Percentiles rank a stretch among this genome's conserved stretches.
Conservation (phyloP, 2,797 vertebrate genomes). For the Distichodus sexfasciatus region DNA sequence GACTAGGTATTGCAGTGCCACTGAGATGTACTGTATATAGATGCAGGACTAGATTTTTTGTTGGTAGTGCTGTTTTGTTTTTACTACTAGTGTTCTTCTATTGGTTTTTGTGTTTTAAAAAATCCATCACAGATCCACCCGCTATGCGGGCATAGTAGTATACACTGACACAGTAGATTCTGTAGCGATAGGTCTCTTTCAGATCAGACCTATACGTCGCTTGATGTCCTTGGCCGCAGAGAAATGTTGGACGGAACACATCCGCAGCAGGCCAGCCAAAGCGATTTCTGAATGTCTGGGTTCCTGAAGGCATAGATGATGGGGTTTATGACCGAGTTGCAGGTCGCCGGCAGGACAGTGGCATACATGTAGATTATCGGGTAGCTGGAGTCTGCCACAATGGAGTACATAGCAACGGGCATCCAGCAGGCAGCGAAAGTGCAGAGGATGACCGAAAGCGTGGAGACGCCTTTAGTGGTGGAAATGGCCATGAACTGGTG, state of each 20-base stretch:
- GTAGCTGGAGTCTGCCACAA: slow-evolving; percentile 86
- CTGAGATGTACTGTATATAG: slow-evolving; percentile 4
- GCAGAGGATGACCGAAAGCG: slow-evolving; percentile 85
- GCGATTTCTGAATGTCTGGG: slow-evolving; percentile 89
- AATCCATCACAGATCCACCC: slow-evolving; percentile 5
- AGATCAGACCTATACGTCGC: slow-evolving; percentile 80
- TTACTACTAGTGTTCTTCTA: not conserved
- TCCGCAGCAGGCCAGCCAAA: slow-evolving; percentile 87
- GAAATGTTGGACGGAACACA: slow-evolving; percentile 80
- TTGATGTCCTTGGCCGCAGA: slow-evolving; percentile 85
- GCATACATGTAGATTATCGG: slow-evolving; percentile 85
- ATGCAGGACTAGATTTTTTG: not conserved
- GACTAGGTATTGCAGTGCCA: not conserved
- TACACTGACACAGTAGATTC: slow-evolving; percentile 35
- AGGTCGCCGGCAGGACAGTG: slow-evolving; percentile 82
- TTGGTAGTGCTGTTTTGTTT: not conserved
- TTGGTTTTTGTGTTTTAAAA: not conserved
- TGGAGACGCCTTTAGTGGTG: slow-evolving; percentile 88
- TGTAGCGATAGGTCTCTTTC: slow-evolving; percentile 5
- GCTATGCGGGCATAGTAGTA: not conserved
- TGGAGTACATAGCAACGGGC: slow-evolving; percentile 85
- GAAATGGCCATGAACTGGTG: slow-evolving; percentile 86
- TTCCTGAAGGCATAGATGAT: slow-evolving; percentile 89
- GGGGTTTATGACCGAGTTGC: slow-evolving; percentile 89
- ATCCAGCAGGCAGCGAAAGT: slow-evolving; percentile 90